Conservation (phyloP, 1,140 invertebrate genomes). For the Geopemphigus sp. region DNA sequence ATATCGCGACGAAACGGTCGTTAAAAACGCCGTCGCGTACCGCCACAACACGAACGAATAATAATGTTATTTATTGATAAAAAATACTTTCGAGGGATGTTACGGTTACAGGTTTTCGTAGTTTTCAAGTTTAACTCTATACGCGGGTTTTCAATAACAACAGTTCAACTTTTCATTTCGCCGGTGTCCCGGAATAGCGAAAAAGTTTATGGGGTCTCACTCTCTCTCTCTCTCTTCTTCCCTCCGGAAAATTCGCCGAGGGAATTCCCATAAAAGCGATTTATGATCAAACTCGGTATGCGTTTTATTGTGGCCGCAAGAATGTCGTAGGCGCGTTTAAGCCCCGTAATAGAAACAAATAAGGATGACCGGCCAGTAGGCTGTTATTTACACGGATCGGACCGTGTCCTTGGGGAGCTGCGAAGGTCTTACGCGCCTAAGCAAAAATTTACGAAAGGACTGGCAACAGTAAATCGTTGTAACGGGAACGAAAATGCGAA, state of each 20-base stretch:
- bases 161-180: conserved; percentile 12
- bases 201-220: conserved; percentile 34
- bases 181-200: not conserved
- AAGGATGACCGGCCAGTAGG: conserved; percentile 27
- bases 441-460: conserved; percentile 14
- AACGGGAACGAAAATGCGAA: conserved; percentile 1
- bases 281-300: conserved; percentile 42
- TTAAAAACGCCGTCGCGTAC: too few relatives aligned
- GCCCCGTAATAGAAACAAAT: conserved; percentile 48
- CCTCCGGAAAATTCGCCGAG: conserved; percentile 23
- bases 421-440: conserved; percentile 8
- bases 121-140: not conserved
- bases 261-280: conserved; percentile 49
- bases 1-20: too few relatives aligned
- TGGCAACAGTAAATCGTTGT: conserved; percentile 16
- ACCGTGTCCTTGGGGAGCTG: conserved; percentile 28
- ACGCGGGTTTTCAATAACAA: conserved; percentile 5
- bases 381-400: conserved; percentile 40
- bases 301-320: conserved; percentile 44
- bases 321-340: conserved; percentile 45
- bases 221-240: conserved; percentile 2
- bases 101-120: too few relatives aligned
- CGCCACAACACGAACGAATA: too few relatives aligned
- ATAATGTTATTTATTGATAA: too few relatives aligned
- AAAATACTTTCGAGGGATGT: too few relatives aligned